Evolutionary conservation across 1,140 invertebrate genomes (phyloP).

Genomic region (Drosophila hydei): DNA sequence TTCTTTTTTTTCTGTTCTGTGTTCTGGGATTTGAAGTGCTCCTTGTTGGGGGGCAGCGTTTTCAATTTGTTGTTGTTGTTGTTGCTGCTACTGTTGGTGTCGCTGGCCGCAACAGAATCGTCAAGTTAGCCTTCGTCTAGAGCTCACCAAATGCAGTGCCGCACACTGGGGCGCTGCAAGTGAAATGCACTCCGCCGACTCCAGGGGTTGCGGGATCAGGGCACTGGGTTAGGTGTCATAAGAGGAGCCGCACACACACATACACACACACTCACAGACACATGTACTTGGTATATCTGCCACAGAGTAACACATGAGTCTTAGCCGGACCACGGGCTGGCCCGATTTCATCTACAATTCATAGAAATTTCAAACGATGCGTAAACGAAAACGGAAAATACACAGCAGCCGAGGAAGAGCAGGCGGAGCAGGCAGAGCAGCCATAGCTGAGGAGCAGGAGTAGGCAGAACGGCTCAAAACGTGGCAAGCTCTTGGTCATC

Average conservation of each 20-base stretch:
- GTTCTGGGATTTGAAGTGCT: conserved; percentile 13
- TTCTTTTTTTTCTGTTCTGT: conserved; percentile 31
- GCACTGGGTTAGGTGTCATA: conserved; percentile 38
- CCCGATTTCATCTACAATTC: conserved; percentile 83
- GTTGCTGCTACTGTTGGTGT: conserved; percentile 11
- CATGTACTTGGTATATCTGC: conserved; percentile 15
- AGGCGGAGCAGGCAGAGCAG: conserved; percentile 13
- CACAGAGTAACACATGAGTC: conserved; percentile 46
- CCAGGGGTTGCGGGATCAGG: conserved; percentile 40
- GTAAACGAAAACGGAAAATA: conserved; percentile 82
- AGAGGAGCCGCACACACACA: neutral
- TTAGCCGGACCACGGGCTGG: conserved; percentile 60
- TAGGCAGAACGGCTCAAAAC: neutral
- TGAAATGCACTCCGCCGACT: conserved; percentile 77
- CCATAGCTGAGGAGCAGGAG: neutral
- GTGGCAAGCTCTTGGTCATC: conserved; percentile 36
- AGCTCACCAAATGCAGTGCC: conserved; percentile 74
- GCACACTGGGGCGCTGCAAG: conserved; percentile 52
- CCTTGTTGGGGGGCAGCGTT: conserved; percentile 12
- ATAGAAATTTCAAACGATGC: conserved; percentile 83
- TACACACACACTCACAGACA: neutral
- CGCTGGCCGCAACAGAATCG: conserved; percentile 67
- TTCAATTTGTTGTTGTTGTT: conserved; percentile 7
- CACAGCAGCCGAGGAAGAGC: conserved; percentile 29
- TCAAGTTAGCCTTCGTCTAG: conserved; percentile 79